These are phyloP conservation scores for Epinotia demarniana DNA, from an alignment of 2,888 invertebrate species.

Conservation along the genomic window DNA sequence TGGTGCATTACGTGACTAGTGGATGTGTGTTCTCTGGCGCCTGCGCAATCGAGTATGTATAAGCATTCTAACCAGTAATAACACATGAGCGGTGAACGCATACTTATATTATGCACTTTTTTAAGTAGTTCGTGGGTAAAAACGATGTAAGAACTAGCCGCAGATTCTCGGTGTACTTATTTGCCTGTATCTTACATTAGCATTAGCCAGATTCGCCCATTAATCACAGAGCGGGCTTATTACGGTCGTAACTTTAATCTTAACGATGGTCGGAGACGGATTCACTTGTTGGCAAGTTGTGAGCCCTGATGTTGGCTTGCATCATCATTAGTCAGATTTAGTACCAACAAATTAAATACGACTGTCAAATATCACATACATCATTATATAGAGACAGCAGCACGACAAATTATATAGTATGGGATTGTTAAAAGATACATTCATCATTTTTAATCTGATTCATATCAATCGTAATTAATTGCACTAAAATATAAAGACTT, in stretches of 20 bases:
- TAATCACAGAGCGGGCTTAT: slow-evolving; percentile 10
- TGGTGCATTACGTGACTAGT: slow-evolving; percentile 74
- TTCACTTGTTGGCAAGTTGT: neutral
- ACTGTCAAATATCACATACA: neutral
- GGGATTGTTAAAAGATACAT: no score
- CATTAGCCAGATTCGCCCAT: slow-evolving; percentile 7
- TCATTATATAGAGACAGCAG: no score
- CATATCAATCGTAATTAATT: neutral
- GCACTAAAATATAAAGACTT: no score
- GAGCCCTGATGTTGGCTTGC: neutral
- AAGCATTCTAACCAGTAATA: slow-evolving; percentile 10
- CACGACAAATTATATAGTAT: no score
- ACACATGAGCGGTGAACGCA: neutral
- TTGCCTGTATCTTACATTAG: neutral
- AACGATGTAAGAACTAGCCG: slow-evolving; percentile 5
- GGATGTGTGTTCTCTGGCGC: slow-evolving; percentile 55
- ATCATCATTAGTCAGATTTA: neutral
- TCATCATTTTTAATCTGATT: no score
- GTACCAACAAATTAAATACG: neutral
- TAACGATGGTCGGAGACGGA: neutral
- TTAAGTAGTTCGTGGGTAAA: neutral
- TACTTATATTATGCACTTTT: neutral
- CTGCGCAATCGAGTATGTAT: slow-evolving; percentile 47
- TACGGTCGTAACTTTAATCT: neutral
- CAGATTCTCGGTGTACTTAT: neutral